phyloP scores from a whole-genome alignment of 1,140 invertebrate genomes.

The Drosophila pectinifera region DNA sequence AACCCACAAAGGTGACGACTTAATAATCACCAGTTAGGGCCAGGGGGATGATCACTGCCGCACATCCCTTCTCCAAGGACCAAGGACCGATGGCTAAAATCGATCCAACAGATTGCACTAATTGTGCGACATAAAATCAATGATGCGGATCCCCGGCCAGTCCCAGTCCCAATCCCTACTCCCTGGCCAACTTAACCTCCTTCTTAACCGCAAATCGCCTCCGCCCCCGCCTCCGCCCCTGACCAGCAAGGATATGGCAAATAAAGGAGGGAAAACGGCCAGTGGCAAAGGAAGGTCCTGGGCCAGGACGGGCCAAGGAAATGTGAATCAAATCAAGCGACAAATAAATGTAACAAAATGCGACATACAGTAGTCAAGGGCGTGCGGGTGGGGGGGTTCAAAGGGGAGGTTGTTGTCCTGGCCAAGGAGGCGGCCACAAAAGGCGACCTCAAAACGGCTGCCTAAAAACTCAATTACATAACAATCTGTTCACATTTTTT shows the following conservation, averaged over 20 bases:
- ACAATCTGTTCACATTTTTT: conserved; percentile 85
- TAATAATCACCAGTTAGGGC: conserved; percentile 1
- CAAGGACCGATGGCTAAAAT: too few species aligned
- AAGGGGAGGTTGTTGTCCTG: background rate
- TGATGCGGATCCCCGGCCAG: conserved; percentile 39
- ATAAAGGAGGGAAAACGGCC: conserved; percentile 48
- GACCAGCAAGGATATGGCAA: conserved; percentile 35
- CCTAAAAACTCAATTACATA: conserved; percentile 85
- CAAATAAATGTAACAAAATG: conserved; percentile 80
- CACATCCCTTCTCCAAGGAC: background rate
- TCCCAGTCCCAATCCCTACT: conserved; percentile 11
- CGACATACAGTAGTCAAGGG: conserved; percentile 45
- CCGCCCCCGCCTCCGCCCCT: background rate
- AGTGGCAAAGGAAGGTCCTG: background rate
- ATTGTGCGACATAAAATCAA: conserved; percentile 59
- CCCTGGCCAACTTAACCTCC: conserved; percentile 50
- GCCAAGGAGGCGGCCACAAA: conserved; percentile 69
- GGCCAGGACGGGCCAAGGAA: conserved; percentile 14
- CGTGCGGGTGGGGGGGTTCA: background rate
- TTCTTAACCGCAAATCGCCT: conserved; percentile 62
- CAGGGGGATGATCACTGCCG: conserved; percentile 14
- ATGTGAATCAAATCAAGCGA: conserved; percentile 76
- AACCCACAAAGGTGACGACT: background rate
- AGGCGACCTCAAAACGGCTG: conserved; percentile 81
- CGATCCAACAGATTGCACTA: conserved; percentile 51